Percentiles rank a stretch among this genome's conserved stretches.
Conservation (phyloP, 2,797 vertebrate genomes). For the Crocidura indochinensis region DNA sequence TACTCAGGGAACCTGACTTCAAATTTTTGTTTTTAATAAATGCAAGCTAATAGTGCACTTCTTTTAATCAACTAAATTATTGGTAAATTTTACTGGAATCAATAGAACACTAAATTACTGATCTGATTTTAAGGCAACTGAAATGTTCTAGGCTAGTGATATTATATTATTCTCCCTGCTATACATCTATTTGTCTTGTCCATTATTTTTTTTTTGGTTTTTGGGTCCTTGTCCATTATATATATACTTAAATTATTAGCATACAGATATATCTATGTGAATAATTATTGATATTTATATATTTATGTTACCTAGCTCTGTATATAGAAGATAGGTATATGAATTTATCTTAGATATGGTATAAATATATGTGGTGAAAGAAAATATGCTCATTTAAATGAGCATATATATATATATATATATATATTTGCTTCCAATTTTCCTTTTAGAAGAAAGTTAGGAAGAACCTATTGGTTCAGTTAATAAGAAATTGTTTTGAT, state of each 20-base stretch:
- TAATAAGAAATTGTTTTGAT: neutral
- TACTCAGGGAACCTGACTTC: neutral
- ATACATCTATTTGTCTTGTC: neutral
- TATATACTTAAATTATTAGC: no score
- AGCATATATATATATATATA: neutral
- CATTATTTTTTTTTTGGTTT: no score
- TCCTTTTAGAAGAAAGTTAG: neutral
- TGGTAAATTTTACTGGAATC: neutral
- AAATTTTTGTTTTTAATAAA: slow-evolving; percentile 6
- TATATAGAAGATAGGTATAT: no score
- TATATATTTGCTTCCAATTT: neutral
- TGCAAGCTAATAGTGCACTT: neutral
- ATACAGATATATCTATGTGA: no score
- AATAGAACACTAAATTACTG: neutral
- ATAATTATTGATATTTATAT: neutral
- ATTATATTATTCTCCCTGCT: neutral
- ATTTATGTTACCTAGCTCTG: no score
- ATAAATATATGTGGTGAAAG: neutral
- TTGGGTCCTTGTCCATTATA: no score
- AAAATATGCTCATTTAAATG: neutral
- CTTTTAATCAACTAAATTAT: neutral
- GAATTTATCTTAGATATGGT: neutral
- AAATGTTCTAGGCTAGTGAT: neutral
- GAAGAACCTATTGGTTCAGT: neutral
- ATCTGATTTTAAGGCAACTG: neutral